Percentiles rank a stretch among this genome's conserved stretches.
These are phyloP conservation scores for Thyatira batis DNA, from an alignment of 2,888 invertebrate genomes.

Conservation along the genomic window DNA sequence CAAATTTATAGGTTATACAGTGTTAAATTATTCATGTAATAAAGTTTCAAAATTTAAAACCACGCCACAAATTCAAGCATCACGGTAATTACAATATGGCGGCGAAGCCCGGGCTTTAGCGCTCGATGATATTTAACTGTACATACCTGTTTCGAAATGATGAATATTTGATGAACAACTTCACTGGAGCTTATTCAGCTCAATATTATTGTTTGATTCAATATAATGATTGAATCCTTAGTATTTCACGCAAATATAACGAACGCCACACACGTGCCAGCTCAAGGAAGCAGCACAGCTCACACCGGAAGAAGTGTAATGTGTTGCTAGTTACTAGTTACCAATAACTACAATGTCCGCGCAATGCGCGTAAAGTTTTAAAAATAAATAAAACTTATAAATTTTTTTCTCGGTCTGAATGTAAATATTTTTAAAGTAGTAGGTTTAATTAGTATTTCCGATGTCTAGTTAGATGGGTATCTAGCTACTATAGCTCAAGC, in stretches of 20 bases:
- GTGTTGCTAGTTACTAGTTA: background rate
- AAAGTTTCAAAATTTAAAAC: background rate
- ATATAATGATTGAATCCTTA: background rate
- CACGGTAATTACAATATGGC: conserved; percentile 35
- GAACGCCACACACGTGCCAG: background rate
- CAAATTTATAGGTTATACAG: too few relatives aligned
- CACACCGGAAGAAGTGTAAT: background rate
- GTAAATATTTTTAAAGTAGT: too few relatives aligned
- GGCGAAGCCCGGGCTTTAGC: conserved; percentile 7
- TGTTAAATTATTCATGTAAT: background rate
- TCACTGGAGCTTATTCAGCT: conserved; percentile 23
- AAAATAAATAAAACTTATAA: too few relatives aligned
- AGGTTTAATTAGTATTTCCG: too few relatives aligned
- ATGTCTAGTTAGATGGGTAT: too few relatives aligned
- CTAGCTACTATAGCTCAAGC: too few relatives aligned
- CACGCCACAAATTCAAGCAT: conserved; percentile 16
- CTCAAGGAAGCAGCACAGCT: background rate
- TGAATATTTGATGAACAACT: background rate
- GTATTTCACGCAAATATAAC: background rate
- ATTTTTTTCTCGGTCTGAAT: too few relatives aligned
- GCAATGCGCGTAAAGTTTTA: too few relatives aligned
- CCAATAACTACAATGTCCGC: too few relatives aligned
- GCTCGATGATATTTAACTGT: background rate
- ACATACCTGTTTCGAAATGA: conserved; percentile 7
- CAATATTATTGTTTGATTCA: background rate